phyloP scores from a whole-genome alignment of 2,113 vertebrate species.

The Erinaceus europaeus region DNA sequence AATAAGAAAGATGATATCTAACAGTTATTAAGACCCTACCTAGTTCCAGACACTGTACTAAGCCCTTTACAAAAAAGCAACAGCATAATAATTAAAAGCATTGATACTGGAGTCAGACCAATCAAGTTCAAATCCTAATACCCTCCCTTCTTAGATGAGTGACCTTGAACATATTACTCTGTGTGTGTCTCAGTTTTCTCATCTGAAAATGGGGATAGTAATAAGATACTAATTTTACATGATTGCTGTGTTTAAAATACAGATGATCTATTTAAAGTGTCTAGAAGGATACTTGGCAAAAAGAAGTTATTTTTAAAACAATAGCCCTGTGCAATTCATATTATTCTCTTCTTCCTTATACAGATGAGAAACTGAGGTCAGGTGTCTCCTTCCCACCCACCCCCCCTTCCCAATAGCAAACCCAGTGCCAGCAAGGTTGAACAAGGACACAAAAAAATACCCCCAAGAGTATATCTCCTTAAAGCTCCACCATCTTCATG shows the following conservation, averaged over 20 bases:
- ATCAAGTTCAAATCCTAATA: slow-evolving; percentile 12
- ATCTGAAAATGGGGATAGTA: slow-evolving; percentile 14
- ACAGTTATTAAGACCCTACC: background rate
- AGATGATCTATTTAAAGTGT: background rate
- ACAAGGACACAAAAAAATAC: background rate
- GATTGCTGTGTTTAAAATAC: background rate
- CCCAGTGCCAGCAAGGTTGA: background rate
- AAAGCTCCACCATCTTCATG: background rate
- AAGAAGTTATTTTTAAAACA: background rate
- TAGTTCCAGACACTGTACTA: background rate
- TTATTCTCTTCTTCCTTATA: background rate
- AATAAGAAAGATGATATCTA: background rate
- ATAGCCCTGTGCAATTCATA: background rate
- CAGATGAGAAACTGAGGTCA: background rate
- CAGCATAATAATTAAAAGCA: background rate
- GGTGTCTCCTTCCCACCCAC: background rate
- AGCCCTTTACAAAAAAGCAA: background rate
- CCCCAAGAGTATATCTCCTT: background rate
- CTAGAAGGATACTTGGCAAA: background rate
- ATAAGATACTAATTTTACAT: background rate
- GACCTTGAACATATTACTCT: slow-evolving; percentile 42
- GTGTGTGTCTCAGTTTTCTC: slow-evolving; percentile 32
- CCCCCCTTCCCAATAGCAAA: background rate
- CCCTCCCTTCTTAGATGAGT: background rate
- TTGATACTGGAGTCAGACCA: background rate